These are phyloP conservation scores for Umimayanthus chanpuru DNA, from an alignment of 92 coral and sea anemone species.

Conservation along the genomic window DNA sequence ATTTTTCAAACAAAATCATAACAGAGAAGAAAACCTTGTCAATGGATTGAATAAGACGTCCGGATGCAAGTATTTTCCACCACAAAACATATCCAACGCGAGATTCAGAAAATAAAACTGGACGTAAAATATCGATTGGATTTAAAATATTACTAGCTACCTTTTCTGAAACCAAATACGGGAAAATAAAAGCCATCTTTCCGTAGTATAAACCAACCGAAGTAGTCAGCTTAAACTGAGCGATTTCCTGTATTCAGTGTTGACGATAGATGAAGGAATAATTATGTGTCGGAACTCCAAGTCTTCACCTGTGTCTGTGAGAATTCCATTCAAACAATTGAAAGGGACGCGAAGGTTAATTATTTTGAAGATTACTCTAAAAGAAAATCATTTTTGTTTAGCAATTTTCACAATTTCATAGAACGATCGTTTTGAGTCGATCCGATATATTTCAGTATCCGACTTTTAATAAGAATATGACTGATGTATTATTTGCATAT, in stretches of 20 bases:
- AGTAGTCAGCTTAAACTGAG: conserved; percentile 5
- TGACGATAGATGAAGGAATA: conserved; percentile 10
- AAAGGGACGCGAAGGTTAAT: conserved; percentile 1
- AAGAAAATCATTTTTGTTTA: not conserved
- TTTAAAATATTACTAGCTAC: not conserved
- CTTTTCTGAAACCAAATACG: conserved; percentile 27
- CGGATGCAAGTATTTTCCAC: not conserved
- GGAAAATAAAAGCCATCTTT: conserved; percentile 22
- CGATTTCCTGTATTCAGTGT: conserved; percentile 34
- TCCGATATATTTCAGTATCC: not conserved
- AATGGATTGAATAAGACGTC: not conserved
- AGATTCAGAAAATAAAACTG: not conserved
- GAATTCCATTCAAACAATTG: conserved; percentile 35
- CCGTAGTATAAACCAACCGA: conserved; percentile 29
- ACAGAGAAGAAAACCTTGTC: not conserved
- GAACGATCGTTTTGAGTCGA: not conserved
- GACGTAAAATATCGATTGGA: too few species aligned
- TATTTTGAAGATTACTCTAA: not conserved
- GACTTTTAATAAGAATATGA: not conserved
- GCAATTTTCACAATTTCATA: not conserved
- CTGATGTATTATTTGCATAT: conserved; percentile 24
- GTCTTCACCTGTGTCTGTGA: conserved; percentile 21
- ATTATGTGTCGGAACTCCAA: conserved; percentile 9
- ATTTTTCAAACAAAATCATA: not conserved
- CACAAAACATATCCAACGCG: not conserved